phyloP scores from a whole-genome alignment of 2,888 invertebrate genomes.

The Ophioninae sp. region DNA sequence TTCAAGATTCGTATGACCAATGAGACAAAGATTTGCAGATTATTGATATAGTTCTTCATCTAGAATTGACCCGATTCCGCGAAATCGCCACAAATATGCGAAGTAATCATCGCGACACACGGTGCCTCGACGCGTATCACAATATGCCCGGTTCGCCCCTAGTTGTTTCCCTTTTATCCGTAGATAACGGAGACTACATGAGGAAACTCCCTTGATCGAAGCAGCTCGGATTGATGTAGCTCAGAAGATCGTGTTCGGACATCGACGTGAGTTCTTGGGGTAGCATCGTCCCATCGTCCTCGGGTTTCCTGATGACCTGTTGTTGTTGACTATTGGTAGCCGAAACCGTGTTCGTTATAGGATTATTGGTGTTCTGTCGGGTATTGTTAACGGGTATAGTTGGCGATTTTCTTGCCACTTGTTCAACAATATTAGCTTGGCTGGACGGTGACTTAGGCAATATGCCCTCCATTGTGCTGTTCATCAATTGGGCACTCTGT shows the following conservation, averaged over 20 bases:
- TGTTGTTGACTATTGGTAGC: constrained; percentile 80
- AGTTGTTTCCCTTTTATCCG: not conserved
- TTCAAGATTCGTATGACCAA: not conserved
- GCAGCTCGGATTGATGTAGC: constrained; percentile 94
- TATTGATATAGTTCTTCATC: not conserved
- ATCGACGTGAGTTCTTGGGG: constrained; percentile 90
- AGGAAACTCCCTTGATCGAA: constrained; percentile 85
- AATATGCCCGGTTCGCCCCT: not conserved
- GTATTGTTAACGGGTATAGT: constrained; percentile 75
- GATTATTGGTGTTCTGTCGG: constrained; percentile 81
- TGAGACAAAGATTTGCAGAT: not conserved
- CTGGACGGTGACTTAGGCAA: constrained; percentile 76
- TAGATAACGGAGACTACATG: constrained; percentile 71
- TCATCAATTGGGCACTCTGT: constrained; percentile 79
- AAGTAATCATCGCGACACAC: not conserved
- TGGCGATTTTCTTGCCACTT: constrained; percentile 76
- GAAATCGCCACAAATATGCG: not conserved
- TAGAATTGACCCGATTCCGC: not conserved
- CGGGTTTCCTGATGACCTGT: constrained; percentile 82
- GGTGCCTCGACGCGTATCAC: not conserved
- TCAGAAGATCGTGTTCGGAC: constrained; percentile 93
- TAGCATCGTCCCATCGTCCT: constrained; percentile 82
- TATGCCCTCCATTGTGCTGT: constrained; percentile 78
- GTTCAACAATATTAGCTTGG: constrained; percentile 75
- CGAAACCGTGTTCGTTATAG: constrained; percentile 82